A percentile compares a stretch with the other conserved stretches of the same genome.
Evolutionary conservation across 2,797 vertebrate genomes (phyloP).

Genomic region (Lutjanus argentimaculatus): DNA sequence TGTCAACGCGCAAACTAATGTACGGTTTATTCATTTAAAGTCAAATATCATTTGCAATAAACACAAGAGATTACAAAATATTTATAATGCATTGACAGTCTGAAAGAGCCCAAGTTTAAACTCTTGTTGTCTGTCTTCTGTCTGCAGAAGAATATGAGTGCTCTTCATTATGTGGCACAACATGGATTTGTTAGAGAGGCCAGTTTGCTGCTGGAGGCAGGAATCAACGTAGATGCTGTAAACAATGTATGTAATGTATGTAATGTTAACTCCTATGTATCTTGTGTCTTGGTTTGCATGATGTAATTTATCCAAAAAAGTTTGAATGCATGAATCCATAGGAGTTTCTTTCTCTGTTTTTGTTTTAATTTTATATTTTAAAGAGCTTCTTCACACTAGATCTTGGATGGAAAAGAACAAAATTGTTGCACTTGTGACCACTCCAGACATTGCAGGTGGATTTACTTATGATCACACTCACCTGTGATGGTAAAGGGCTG

Average conservation of each 20-base stretch:
- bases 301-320: no score
- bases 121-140: neutral
- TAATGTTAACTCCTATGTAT: no score
- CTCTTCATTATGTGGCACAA: slow-evolving; percentile 89
- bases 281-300: neutral
- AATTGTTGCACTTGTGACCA: neutral
- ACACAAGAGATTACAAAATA: neutral
- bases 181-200: slow-evolving; percentile 83
- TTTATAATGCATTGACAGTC: neutral
- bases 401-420: neutral
- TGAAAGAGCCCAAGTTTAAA: neutral
- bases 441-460: neutral
- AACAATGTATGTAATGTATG: slow-evolving; percentile 87
- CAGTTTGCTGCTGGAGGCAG: slow-evolving; percentile 85
- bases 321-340: neutral
- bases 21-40: slow-evolving; percentile 55
- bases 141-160: slow-evolving; percentile 88
- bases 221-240: slow-evolving; percentile 82
- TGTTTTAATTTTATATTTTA: neutral
- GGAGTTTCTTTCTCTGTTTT: neutral
- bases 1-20: slow-evolving; percentile 87
- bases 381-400: neutral
- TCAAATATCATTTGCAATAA: neutral
- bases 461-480: neutral
- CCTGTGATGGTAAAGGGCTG: neutral